Evolutionary conservation across 2,113 vertebrate genomes (phyloP), one percentile per base, ranked within the genome.

Genomic region (Seriola aureovittata): DNA sequence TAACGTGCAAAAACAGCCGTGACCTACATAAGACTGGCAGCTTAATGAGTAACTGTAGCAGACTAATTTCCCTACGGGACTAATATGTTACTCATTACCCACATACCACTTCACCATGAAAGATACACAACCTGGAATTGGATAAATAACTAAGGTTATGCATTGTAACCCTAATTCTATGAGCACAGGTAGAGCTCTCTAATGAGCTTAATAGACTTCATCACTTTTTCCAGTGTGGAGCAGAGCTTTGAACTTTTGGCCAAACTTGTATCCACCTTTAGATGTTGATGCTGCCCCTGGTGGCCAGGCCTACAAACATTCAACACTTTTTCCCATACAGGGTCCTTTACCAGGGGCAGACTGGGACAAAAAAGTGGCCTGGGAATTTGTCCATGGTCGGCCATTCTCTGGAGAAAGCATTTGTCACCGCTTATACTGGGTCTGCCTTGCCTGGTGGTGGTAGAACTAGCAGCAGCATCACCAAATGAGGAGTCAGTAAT

Each of bases 41-140:
- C 82, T 89, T 92, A 93, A 92, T 91, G 83, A 91, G 86, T 94
- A 91, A 92, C 90, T 67, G 67, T 62, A 64, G 40, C 60, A 52
- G 23, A 69, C 69, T 75, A 64, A 87, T 92, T 90, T 91, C 75
- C 67, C 80, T 32, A 48, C 38, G 63, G 87, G 67, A 83, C 66
- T 48, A 71, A 82, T 75, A 71, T 64, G 83, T 93, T 78, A 91
- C 84, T 86, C 58, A 89, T 89, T 89, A 90, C 21, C 38, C 36
- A 40, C 17, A 58, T 6, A 38, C 19, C 34, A 2, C 38, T n/a
- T 73, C 71, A 11, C 58, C 6, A 5, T 75, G 75, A 59, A 89
- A 72, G 67, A 71, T 48, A 81, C 29, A 68, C 77, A 84, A 55
- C 46, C 42, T 64, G 36, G 29, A 70, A 82, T 23, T 62, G 54